Percentiles rank a stretch among this genome's conserved stretches.
Evolutionary conservation across 2,797 vertebrate species (phyloP).

Genomic region (Schizopygopsis malacanthus): DNA sequence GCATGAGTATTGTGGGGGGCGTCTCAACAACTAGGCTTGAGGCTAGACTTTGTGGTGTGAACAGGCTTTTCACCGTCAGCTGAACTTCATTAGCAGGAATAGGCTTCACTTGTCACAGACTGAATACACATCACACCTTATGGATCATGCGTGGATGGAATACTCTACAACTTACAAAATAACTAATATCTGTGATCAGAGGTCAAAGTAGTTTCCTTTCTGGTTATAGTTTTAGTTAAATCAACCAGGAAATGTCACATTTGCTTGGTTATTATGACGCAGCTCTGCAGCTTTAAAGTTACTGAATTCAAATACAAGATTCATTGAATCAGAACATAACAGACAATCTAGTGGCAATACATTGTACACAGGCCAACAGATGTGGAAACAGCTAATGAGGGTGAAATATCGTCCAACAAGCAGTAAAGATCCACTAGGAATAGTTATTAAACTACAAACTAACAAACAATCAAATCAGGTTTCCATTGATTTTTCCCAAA

Average conservation of each 20-base stretch:
- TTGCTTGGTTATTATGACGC: background rate
- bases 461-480: background rate
- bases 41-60: conserved; percentile 80
- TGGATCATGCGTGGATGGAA: conserved; percentile 1
- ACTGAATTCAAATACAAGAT: background rate
- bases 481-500: background rate
- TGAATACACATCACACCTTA: conserved; percentile 50
- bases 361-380: background rate
- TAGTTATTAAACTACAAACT: background rate
- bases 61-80: conserved; percentile 53
- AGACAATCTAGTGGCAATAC: background rate
- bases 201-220: background rate
- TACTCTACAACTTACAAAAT: background rate
- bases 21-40: conserved; percentile 48
- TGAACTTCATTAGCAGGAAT: conserved; percentile 59
- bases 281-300: background rate
- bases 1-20: conserved; percentile 65
- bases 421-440: background rate
- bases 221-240: background rate
- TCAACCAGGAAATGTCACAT: background rate
- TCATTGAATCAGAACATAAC: background rate
- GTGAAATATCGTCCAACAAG: background rate
- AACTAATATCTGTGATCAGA: background rate
- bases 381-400: background rate
- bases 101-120: conserved; percentile 40